phyloP scores from a whole-genome alignment of 2,888 invertebrate genomes.

The Mimumesa dahlbomi region DNA sequence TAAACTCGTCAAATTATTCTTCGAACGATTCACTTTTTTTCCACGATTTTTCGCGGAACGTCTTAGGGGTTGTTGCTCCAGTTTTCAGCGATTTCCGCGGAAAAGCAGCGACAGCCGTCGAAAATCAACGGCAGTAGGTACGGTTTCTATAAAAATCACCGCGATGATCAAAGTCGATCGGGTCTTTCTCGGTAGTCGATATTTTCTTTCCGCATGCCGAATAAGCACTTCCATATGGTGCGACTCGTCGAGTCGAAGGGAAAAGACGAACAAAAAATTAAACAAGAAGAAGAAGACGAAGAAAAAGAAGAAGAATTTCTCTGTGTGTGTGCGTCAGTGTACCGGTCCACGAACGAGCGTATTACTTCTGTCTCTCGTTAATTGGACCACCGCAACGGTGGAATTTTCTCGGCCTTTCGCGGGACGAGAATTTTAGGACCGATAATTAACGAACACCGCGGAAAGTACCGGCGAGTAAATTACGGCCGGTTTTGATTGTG shows the following conservation, averaged over 20 bases:
- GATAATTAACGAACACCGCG: constrained; percentile 38
- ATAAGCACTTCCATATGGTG: constrained; percentile 65
- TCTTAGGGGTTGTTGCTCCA: constrained; percentile 4
- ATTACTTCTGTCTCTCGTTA: constrained; percentile 29
- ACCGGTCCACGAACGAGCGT: neutral
- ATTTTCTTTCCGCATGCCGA: constrained; percentile 64
- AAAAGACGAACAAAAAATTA: no score
- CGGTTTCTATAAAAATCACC: constrained; percentile 60
- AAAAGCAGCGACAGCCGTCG: constrained; percentile 53
- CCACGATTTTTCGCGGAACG: constrained; percentile 11
- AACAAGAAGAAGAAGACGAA: neutral
- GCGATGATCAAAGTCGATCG: constrained; percentile 68
- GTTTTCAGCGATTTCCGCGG: constrained; percentile 34
- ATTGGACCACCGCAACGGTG: constrained; percentile 48
- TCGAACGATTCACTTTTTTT: constrained; percentile 26
- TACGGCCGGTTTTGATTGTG: constrained; percentile 24
- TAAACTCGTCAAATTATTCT: constrained; percentile 39
- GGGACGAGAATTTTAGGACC: constrained; percentile 28
- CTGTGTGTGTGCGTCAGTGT: neutral
- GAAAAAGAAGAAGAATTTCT: constrained; percentile 1
- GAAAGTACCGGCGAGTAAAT: constrained; percentile 24
- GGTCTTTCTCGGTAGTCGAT: constrained; percentile 44
- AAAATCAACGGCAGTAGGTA: constrained; percentile 39
- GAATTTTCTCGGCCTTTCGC: constrained; percentile 10
- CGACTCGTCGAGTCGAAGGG: constrained; percentile 17